Evolutionary conservation across 2,797 vertebrate species (phyloP).

Genomic region (Hozukius guyotensis): DNA sequence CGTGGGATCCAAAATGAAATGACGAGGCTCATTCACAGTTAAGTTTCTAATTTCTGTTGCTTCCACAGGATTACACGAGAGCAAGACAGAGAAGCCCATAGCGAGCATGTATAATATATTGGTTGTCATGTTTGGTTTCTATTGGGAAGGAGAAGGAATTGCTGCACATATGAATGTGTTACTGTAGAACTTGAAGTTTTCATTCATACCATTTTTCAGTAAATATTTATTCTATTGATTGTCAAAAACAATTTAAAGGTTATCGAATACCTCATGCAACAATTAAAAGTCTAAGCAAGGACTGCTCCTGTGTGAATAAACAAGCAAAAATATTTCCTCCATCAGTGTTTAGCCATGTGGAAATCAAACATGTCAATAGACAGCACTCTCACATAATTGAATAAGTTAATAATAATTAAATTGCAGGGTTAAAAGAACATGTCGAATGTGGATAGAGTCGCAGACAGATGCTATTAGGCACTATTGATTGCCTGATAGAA

Average conservation of each 20-base stretch:
- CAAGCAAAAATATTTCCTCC: background rate
- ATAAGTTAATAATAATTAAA: constrained; percentile 26
- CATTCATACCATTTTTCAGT: background rate
- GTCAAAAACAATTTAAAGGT: background rate
- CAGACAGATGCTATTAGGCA: constrained; percentile 26
- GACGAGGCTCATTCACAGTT: constrained; percentile 4
- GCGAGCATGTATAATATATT: background rate
- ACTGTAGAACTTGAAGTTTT: background rate
- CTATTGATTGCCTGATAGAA: constrained; percentile 46
- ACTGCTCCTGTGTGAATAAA: background rate
- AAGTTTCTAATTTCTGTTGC: background rate
- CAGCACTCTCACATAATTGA: constrained; percentile 11
- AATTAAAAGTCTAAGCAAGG: background rate
- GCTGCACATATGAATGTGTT: background rate
- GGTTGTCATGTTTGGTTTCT: background rate
- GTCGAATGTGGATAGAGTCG: constrained; percentile 30
- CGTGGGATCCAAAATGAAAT: constrained; percentile 11
- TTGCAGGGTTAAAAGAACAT: constrained; percentile 33
- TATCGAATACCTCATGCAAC: background rate
- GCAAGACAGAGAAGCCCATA: background rate
- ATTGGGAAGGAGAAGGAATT: background rate
- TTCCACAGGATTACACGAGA: background rate
- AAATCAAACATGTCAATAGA: constrained; percentile 12
- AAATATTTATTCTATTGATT: background rate
- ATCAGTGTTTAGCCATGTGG: background rate